These are phyloP conservation scores for Panthera uncia DNA, from an alignment of 2,113 vertebrate genomes.

Conservation along the genomic window DNA sequence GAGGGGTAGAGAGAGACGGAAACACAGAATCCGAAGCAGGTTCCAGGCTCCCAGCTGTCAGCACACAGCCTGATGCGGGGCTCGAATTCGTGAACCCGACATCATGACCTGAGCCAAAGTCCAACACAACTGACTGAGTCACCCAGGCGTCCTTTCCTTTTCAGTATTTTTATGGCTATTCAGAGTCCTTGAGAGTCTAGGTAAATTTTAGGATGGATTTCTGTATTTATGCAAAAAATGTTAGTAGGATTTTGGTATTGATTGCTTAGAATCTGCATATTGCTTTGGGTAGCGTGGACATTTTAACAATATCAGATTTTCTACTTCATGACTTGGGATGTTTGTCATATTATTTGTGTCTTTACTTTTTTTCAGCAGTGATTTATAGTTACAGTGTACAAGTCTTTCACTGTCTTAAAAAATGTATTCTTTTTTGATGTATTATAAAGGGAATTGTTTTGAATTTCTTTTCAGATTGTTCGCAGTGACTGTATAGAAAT, in stretches of 20 bases:
- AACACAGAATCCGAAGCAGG: too few relatives aligned
- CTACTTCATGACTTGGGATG: accelerated
- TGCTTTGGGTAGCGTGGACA: accelerated
- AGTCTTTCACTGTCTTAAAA: neutral
- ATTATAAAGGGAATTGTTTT: neutral
- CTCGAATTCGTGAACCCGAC: too few relatives aligned
- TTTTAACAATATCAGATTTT: accelerated
- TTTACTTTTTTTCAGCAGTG: too few relatives aligned
- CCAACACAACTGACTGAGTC: too few relatives aligned
- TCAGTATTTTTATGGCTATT: neutral
- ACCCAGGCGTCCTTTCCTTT: neutral
- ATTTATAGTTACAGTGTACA: neutral
- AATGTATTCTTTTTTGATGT: neutral
- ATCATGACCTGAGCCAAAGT: too few relatives aligned
- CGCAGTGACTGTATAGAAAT: neutral
- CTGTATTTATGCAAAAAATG: neutral
- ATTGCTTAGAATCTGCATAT: neutral
- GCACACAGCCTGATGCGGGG: too few relatives aligned
- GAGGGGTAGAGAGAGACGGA: too few relatives aligned
- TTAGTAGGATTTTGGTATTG: neutral
- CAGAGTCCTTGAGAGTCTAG: neutral
- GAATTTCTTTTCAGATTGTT: neutral
- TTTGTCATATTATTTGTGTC: neutral
- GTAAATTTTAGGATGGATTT: neutral
- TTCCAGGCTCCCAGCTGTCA: too few relatives aligned